These are phyloP conservation scores for Anodontia alba DNA, from an alignment of 2,888 invertebrate species.

Conservation along the genomic window DNA sequence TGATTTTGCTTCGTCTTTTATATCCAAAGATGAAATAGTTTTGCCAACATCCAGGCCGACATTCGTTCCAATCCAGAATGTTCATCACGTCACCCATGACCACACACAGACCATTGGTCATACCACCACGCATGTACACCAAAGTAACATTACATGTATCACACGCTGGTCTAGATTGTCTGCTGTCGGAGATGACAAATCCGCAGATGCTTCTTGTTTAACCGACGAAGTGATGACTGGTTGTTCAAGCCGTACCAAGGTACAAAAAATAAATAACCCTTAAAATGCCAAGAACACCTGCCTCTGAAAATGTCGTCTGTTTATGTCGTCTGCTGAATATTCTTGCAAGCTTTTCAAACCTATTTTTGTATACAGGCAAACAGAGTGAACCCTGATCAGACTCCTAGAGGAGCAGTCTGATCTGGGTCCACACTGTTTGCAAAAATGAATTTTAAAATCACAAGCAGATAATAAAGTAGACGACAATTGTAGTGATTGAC, in stretches of 20 bases:
- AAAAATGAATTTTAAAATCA: too few relatives aligned
- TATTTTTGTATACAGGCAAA: too few relatives aligned
- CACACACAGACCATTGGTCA: conserved; percentile 40
- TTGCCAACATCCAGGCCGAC: conserved; percentile 31
- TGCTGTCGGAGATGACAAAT: conserved; percentile 50
- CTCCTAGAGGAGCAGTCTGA: too few relatives aligned
- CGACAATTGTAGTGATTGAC: background rate
- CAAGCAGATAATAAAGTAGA: too few relatives aligned
- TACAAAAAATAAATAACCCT: conserved; percentile 6
- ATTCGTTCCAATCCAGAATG: conserved; percentile 18
- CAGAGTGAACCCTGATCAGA: too few relatives aligned
- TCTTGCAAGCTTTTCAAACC: too few relatives aligned
- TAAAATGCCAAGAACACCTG: too few relatives aligned
- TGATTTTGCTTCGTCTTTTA: too few relatives aligned
- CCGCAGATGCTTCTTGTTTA: conserved; percentile 31
- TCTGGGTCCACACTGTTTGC: too few relatives aligned
- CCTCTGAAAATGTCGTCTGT: too few relatives aligned
- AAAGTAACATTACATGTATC: conserved; percentile 33
- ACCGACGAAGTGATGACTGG: conserved; percentile 52
- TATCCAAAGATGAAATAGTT: conserved; percentile 28
- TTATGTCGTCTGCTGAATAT: too few relatives aligned
- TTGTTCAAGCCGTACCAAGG: conserved; percentile 45
- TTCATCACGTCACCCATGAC: conserved; percentile 38
- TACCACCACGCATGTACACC: conserved; percentile 1
- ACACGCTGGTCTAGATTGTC: conserved; percentile 49